A percentile compares a stretch with the other conserved stretches of the same genome.
phyloP scores from a whole-genome alignment of 2,113 vertebrate species.

The Manacus vitellinus region DNA sequence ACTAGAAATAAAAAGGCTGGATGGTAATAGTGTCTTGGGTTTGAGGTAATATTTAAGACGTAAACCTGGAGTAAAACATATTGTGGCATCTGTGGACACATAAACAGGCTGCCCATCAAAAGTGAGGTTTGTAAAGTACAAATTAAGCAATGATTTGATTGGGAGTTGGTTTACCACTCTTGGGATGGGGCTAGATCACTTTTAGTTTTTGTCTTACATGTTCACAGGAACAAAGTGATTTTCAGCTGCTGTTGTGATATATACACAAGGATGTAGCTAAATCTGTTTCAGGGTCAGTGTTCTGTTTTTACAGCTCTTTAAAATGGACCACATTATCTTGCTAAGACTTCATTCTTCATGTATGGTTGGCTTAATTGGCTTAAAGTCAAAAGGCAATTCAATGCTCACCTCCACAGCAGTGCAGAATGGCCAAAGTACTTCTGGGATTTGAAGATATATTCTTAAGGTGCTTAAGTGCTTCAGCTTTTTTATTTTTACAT shows the following conservation, averaged over 20 bases:
- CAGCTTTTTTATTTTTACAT: background rate
- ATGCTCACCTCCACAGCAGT: background rate
- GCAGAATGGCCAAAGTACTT: background rate
- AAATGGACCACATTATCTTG: background rate
- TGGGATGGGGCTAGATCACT: background rate
- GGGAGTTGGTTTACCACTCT: background rate
- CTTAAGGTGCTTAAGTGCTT: background rate
- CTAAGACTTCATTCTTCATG: background rate
- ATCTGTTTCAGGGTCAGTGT: background rate
- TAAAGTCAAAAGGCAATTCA: background rate
- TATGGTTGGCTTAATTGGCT: background rate
- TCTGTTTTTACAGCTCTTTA: background rate
- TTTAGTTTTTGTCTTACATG: background rate
- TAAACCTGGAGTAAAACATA: background rate
- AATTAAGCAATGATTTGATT: background rate
- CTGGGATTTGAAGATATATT: background rate
- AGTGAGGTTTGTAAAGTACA: background rate
- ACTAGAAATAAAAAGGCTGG: background rate
- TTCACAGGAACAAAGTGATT: background rate
- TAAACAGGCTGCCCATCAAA: background rate
- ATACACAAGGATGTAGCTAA: background rate
- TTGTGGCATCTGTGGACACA: background rate
- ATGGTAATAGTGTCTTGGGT: background rate
- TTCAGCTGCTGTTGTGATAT: background rate
- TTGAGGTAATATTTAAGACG: background rate